These are phyloP conservation scores for Zoroaster sp. DNA, from an alignment of 53 echinoderm and acorn worm species.

Conservation along the genomic window DNA sequence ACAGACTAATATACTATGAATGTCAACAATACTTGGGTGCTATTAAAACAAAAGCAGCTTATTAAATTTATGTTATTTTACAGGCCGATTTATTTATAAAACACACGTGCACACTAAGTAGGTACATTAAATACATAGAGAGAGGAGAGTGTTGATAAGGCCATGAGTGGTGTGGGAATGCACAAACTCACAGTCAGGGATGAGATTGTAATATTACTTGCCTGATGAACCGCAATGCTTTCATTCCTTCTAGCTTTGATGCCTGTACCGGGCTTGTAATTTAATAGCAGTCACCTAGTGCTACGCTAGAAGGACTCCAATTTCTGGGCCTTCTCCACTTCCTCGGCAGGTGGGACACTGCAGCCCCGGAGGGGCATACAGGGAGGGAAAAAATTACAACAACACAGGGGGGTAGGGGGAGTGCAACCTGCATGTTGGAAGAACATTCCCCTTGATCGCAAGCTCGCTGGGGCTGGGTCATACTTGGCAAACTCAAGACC, in stretches of 20 bases:
- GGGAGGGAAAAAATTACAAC: not conserved
- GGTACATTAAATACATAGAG: conserved; percentile 29
- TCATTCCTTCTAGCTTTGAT: conserved; percentile 44
- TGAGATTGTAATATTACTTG: conserved; percentile 51
- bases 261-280: conserved; percentile 32
- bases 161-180: conserved; percentile 33
- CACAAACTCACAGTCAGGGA: conserved; percentile 24
- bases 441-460: not conserved
- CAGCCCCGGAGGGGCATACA: conserved; percentile 16
- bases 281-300: conserved; percentile 46
- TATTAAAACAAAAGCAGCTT: not conserved
- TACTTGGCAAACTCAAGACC: not conserved
- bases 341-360: conserved; percentile 23
- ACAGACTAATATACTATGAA: not conserved
- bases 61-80: not conserved
- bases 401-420: not conserved
- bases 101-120: not conserved
- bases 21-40: not conserved
- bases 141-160: not conserved
- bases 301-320: conserved; percentile 21
- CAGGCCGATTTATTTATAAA: conserved; percentile 14
- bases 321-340: conserved; percentile 27
- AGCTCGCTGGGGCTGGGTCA: not conserved
- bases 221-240: conserved; percentile 49
- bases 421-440: not conserved